Evolutionary conservation across 2,113 vertebrate genomes (phyloP), one percentile per base, ranked within the genome.

Genomic region (Procavia capensis): DNA sequence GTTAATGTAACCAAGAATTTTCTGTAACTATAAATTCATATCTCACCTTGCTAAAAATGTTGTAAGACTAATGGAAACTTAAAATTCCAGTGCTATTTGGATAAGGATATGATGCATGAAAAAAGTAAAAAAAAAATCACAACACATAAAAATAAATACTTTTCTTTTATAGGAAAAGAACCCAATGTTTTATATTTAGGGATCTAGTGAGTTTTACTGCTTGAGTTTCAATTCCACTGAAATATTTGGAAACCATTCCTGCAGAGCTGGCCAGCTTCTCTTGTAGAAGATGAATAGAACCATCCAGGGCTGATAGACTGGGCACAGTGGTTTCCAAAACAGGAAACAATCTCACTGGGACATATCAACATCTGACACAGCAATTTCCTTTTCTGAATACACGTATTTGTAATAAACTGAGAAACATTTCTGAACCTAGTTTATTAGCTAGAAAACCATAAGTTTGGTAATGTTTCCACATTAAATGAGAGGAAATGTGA

Each of bases 371-470:
- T 7, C 84, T 80, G n/a, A 78, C 82, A 45, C 27, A 85, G 76
- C 63, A 86, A 25, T 91, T 94, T 95, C 95, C 87, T 93, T 64
- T 94, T 79, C 47, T 57, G 75, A 91, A 86, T 74, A 72, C 47
- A 36, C 64, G 41, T 70, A 57, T 93, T 88, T 93, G 68, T 93
- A 45, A 84, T 85, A 64, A 91, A 31, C 43, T 88, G 34, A 63
- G 39, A 72, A 82, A 78, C 43, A 66, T 41, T 78, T 87, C 47
- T 80, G 78, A 75, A 74, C 39, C 74, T n/a, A 0, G 54, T 64
- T 94, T 68, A 45, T 31, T 72, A 19, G 50, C 78, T 93, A 57
- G 84, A 83, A 89, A 89, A 57, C 5, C 25, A 41, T 25, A 57
- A 25, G 85, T 57, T 39, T 57, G 41, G 31, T 85, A 70, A 66